phyloP scores from a whole-genome alignment of 2,113 vertebrate genomes.

The Spheniscus mendiculus region DNA sequence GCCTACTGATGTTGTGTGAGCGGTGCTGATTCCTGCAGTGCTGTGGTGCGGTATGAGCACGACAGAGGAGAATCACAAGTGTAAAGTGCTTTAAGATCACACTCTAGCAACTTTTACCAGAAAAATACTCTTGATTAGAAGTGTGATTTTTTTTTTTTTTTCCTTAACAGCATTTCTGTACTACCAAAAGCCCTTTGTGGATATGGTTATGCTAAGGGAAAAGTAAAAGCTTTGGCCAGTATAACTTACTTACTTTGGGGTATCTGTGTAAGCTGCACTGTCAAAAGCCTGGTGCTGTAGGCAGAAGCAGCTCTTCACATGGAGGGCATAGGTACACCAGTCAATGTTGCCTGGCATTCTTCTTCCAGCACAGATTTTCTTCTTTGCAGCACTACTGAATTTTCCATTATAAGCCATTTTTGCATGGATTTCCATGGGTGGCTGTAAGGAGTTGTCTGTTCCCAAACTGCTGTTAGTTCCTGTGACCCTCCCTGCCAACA shows the following conservation, averaged over 20 bases:
- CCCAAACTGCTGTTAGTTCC: background rate
- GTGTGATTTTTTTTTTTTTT: background rate
- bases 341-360: background rate
- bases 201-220: background rate
- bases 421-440: background rate
- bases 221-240: background rate
- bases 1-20: slow-evolving; percentile 46
- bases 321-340: background rate
- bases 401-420: background rate
- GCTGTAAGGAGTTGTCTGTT: background rate
- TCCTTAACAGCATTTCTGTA: background rate
- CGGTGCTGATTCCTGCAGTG: slow-evolving; percentile 21
- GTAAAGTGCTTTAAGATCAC: slow-evolving; percentile 65
- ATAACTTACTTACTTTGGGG: background rate
- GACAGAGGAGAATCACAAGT: slow-evolving; percentile 60
- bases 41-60: background rate
- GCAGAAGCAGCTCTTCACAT: background rate
- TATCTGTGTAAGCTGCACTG: background rate
- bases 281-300: background rate
- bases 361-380: background rate
- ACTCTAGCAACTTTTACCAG: slow-evolving; percentile 44
- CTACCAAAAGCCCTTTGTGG: slow-evolving; percentile 5
- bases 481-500: background rate
- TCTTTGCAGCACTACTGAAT: background rate
- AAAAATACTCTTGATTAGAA: slow-evolving; percentile 57